phyloP scores from a whole-genome alignment of 2,888 invertebrate genomes.

The Meteorus colon region DNA sequence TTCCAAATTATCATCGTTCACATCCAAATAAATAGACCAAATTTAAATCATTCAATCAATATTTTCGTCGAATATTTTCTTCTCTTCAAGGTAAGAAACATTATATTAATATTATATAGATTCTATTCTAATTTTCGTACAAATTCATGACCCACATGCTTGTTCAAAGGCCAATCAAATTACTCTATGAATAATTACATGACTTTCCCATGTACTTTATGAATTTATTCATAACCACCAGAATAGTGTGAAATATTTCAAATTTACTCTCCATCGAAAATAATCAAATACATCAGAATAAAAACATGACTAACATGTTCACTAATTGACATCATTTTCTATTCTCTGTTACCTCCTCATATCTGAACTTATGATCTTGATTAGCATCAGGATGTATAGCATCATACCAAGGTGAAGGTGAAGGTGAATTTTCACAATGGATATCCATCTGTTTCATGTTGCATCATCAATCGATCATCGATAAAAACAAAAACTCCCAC shows the following conservation, averaged over 20 bases:
- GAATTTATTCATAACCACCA: too few species aligned
- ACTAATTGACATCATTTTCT: background rate
- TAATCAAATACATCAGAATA: too few species aligned
- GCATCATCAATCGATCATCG: conserved; percentile 14
- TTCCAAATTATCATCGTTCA: background rate
- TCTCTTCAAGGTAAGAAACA: background rate
- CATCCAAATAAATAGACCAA: background rate
- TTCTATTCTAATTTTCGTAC: background rate
- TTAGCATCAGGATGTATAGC: conserved; percentile 8
- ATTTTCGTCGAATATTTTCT: background rate
- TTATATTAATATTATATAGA: background rate
- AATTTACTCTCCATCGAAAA: too few species aligned
- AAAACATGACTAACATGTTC: background rate
- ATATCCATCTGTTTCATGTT: background rate
- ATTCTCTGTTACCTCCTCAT: background rate
- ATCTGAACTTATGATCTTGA: background rate
- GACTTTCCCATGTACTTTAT: too few species aligned
- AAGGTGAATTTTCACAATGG: background rate
- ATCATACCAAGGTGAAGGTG: conserved; percentile 22
- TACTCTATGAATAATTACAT: background rate
- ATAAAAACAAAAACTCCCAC: conserved; percentile 3
- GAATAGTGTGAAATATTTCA: too few species aligned
- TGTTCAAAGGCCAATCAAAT: background rate
- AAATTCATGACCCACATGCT: background rate
- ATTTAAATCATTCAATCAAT: background rate